Base-by-base conservation (phyloP, 2,113 vertebrate genomes). In the Neogale vison region DNA sequence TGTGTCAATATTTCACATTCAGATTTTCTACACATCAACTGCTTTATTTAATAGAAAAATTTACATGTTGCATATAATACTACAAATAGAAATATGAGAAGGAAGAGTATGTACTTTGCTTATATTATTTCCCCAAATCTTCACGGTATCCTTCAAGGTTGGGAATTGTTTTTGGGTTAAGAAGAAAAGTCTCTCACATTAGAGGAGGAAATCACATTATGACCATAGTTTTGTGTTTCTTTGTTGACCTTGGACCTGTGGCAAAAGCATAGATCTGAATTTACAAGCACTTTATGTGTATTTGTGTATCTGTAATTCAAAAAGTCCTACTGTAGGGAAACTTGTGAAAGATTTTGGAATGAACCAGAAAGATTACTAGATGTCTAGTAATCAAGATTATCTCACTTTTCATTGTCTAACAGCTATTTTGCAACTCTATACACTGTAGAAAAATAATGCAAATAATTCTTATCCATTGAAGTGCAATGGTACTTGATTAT, bases 1-100 rank as follows among this genome's bases (percentile, higher is more conserved):
- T 84, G 72, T 95, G 6, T 82, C 84, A 80, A 93, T 72, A 55
- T 85, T 90, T 84, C 36, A 47, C 39, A 61, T 74, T 97, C 71
- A 88, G 29, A 67, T 88, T 80, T 76, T 88, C 77, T 71, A 50
- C 36, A 69, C n/a, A 83, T 50, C 95, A 92, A 82, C 65, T 31
- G 45, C 12, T 86, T 36, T 17, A 52, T 88, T 90, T 61, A 84
- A 61, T 65, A 88, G 69, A 86, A 29, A 87, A 90, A 83, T 23
- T 74, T 85, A 80, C 45, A 61, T 57, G 52, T 55, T 86, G 77
- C 36, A 52, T 77, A 80, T 82, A 92, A 76, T 82, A 52, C 4
- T 71, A 7, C 9, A 90, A 36, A 42, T 92, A 39, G 65, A 93
- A 84, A 88, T 34, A 24, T 13, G 13, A 42, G 23, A 90, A 89